phyloP scores from a whole-genome alignment of 1,140 invertebrate genomes.

The Apis cerana region DNA sequence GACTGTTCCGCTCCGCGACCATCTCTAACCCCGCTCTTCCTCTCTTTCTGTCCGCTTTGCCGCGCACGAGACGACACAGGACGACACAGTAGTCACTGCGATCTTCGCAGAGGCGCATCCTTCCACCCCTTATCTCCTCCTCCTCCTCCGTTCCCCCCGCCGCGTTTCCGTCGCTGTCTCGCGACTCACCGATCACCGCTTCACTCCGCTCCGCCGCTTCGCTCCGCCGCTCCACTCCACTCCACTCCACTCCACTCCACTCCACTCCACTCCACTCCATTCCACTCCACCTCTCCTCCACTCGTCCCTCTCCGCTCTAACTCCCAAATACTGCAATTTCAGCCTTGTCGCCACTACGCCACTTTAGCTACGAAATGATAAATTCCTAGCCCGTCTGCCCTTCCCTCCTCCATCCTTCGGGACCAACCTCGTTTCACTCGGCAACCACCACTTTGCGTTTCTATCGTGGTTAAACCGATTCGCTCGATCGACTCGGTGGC shows the following conservation, averaged over 20 bases:
- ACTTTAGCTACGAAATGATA: constrained; percentile 73
- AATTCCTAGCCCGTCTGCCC: constrained; percentile 63
- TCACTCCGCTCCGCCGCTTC: constrained; percentile 61
- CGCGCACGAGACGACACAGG: constrained; percentile 14
- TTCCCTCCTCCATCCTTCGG: background rate
- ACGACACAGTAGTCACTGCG: background rate
- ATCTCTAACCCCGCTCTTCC: background rate
- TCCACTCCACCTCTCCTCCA: constrained; percentile 34
- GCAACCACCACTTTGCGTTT: constrained; percentile 43
- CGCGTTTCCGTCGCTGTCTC: constrained; percentile 57
- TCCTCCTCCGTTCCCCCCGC: background rate
- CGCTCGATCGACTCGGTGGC: constrained; percentile 55
- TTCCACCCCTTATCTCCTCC: background rate
- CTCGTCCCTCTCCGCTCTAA: constrained; percentile 64
- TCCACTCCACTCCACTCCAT: constrained; percentile 56
- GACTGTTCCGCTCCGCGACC: constrained; percentile 47
- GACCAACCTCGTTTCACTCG: constrained; percentile 22
- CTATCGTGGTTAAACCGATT: constrained; percentile 46
- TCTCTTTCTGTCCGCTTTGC: constrained; percentile 18
- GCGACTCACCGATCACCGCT: constrained; percentile 55
- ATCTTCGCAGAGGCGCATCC: constrained; percentile 32
- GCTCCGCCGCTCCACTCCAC: background rate
- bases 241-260: constrained; percentile 64
- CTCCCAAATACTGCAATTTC: constrained; percentile 74
- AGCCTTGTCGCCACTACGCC: constrained; percentile 69